Percentiles rank a stretch among this genome's conserved stretches.
Conservation (phyloP, 2,888 invertebrate genomes). For the Malthinus flaveolus region DNA sequence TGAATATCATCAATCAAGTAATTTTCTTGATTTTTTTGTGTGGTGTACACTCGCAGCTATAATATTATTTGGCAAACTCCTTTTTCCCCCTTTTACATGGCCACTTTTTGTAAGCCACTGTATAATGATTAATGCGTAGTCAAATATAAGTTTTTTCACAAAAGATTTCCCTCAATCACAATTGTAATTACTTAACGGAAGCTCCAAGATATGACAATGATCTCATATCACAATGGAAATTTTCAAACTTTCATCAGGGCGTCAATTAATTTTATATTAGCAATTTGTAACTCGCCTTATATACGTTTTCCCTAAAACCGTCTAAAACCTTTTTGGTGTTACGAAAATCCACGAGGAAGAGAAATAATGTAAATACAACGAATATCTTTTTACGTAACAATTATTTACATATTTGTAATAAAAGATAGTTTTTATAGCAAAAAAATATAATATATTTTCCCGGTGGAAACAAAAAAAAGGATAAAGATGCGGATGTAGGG, state of each 20-base stretch:
- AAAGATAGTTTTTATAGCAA: no score
- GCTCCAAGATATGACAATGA: constrained; percentile 1
- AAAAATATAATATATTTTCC: constrained; percentile 1
- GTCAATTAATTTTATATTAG: not conserved
- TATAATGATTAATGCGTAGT: constrained; percentile 4
- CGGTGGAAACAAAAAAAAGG: constrained; percentile 21
- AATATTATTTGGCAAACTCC: constrained; percentile 3
- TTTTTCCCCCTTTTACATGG: not conserved
- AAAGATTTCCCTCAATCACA: constrained; percentile 1
- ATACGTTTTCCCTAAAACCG: no score
- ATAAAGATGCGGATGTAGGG: constrained; percentile 33
- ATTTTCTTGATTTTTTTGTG: constrained; percentile 2
- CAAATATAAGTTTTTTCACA: constrained; percentile 6
- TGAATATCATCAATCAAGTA: constrained; percentile 8
- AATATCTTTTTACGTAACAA: no score
- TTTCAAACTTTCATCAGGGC: constrained; percentile 1
- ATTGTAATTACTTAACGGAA: constrained; percentile 2
- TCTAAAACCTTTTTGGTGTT: no score
- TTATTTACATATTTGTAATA: no score
- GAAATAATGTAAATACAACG: no score
- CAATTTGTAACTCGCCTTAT: no score
- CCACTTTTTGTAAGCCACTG: constrained; percentile 5
- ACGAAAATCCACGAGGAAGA: no score
- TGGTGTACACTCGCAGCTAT: no score
- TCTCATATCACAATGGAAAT: constrained; percentile 2